Conservation (phyloP, 2,888 invertebrate species). For the Pheosia gnoma region DNA sequence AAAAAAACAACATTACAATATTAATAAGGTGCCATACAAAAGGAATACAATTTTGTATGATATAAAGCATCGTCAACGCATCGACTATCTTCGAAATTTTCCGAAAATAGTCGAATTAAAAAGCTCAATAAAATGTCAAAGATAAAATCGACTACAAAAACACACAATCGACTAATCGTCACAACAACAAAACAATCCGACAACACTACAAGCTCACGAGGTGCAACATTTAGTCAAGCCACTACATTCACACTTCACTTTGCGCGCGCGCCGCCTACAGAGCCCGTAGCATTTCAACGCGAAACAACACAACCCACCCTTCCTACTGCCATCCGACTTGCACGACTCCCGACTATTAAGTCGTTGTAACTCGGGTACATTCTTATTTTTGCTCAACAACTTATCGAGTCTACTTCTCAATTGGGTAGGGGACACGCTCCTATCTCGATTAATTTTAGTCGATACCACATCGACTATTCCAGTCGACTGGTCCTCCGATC, state of each 20-base stretch:
- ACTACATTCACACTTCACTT: slow-evolving; percentile 64
- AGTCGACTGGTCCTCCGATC: slow-evolving; percentile 54
- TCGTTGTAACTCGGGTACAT: slow-evolving; percentile 59
- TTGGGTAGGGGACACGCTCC: slow-evolving; percentile 85
- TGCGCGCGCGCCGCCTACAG: slow-evolving; percentile 66
- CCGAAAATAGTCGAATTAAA: not conserved
- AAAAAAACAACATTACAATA: slow-evolving; percentile 9
- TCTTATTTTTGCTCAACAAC: slow-evolving; percentile 50
- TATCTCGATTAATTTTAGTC: slow-evolving; percentile 56
- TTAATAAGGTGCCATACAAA: slow-evolving; percentile 27
- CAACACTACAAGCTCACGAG: slow-evolving; percentile 32
- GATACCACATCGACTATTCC: slow-evolving; percentile 59
- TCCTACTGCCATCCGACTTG: slow-evolving; percentile 64
- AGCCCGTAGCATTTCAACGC: slow-evolving; percentile 76
- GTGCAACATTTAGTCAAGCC: slow-evolving; percentile 65
- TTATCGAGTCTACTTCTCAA: slow-evolving; percentile 85
- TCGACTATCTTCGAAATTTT: slow-evolving; percentile 9
- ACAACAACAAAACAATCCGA: slow-evolving; percentile 4
- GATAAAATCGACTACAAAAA: slow-evolving; percentile 17
- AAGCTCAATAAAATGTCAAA: slow-evolving; percentile 11
- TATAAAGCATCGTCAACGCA: slow-evolving; percentile 33
- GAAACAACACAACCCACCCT: slow-evolving; percentile 67
- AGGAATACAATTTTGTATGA: slow-evolving; percentile 22
- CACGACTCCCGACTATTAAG: slow-evolving; percentile 72
- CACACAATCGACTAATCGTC: slow-evolving; percentile 24